These are phyloP conservation scores for Xiphydria camelus DNA, from an alignment of 2,888 invertebrate genomes.

Conservation along the genomic window DNA sequence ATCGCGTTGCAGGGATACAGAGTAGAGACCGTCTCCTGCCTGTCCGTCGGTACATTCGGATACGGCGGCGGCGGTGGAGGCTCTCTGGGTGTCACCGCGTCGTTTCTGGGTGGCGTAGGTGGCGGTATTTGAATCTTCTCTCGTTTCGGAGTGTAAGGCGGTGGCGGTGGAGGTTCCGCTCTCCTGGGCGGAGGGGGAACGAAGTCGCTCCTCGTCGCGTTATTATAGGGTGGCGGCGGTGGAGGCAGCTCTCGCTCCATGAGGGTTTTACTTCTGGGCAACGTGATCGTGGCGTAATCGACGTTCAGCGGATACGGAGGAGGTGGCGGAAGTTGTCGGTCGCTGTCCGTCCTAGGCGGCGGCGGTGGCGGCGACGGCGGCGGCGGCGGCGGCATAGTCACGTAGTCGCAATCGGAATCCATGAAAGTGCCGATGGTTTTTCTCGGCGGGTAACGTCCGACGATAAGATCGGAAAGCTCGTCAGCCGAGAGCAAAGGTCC, in stretches of 20 bases:
- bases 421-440: slow-evolving; percentile 83
- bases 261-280: slow-evolving; percentile 30
- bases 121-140: slow-evolving; percentile 55
- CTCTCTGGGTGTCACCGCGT: slow-evolving; percentile 61
- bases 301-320: slow-evolving; percentile 56
- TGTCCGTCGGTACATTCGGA: slow-evolving; percentile 48
- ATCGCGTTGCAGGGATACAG: slow-evolving; percentile 29
- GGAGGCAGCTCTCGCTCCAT: slow-evolving; percentile 47
- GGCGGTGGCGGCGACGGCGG: slow-evolving; percentile 72
- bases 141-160: slow-evolving; percentile 59
- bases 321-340: slow-evolving; percentile 58
- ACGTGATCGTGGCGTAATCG: slow-evolving; percentile 40
- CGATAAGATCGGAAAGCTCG: slow-evolving; percentile 81
- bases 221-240: slow-evolving; percentile 75
- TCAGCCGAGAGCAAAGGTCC: slow-evolving; percentile 79
- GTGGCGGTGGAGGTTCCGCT: slow-evolving; percentile 68
- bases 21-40: slow-evolving; percentile 37
- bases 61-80: slow-evolving; percentile 67
- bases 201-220: slow-evolving; percentile 66
- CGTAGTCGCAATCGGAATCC: slow-evolving; percentile 89
- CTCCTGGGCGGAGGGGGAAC: slow-evolving; percentile 66
- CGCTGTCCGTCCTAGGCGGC: slow-evolving; percentile 71
- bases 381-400: slow-evolving; percentile 69
- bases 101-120: slow-evolving; percentile 54
- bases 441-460: slow-evolving; percentile 76